phyloP scores from a whole-genome alignment of 1,140 invertebrate species.

The Lordiphosa clarofinis region DNA sequence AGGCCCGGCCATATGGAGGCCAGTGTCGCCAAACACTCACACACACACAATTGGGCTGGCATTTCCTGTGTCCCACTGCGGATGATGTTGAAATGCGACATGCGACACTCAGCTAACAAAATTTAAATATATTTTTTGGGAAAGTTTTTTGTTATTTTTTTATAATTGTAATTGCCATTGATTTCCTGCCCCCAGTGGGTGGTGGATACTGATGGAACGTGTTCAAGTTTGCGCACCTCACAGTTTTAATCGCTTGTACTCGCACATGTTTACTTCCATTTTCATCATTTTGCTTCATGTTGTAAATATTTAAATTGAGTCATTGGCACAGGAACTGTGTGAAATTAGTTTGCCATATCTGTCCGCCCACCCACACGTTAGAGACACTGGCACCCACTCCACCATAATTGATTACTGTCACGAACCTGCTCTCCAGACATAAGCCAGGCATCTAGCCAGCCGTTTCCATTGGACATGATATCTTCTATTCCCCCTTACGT shows the following conservation, averaged over 20 bases:
- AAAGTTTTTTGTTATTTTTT: constrained; percentile 47
- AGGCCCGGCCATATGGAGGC: constrained; percentile 14
- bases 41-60: constrained; percentile 46
- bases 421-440: constrained; percentile 44
- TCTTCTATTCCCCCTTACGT: constrained; percentile 3
- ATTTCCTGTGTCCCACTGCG: constrained; percentile 52
- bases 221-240: constrained; percentile 59
- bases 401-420: constrained; percentile 63
- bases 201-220: constrained; percentile 33
- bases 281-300: constrained; percentile 9
- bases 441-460: constrained; percentile 12
- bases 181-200: constrained; percentile 54
- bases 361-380: constrained; percentile 34
- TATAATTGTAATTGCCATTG: constrained; percentile 42
- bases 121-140: constrained; percentile 22
- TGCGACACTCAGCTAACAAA: constrained; percentile 20
- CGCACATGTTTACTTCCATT: constrained; percentile 37
- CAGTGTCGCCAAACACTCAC: background rate
- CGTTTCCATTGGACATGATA: background rate
- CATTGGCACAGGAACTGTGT: constrained; percentile 30
- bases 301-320: constrained; percentile 68
- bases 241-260: constrained; percentile 46
- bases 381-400: constrained; percentile 1
- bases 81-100: constrained; percentile 2
- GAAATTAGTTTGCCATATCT: constrained; percentile 50